These are phyloP conservation scores for Pycnonotus jocosus DNA, from an alignment of 2,113 vertebrate genomes.

Conservation along the genomic window DNA sequence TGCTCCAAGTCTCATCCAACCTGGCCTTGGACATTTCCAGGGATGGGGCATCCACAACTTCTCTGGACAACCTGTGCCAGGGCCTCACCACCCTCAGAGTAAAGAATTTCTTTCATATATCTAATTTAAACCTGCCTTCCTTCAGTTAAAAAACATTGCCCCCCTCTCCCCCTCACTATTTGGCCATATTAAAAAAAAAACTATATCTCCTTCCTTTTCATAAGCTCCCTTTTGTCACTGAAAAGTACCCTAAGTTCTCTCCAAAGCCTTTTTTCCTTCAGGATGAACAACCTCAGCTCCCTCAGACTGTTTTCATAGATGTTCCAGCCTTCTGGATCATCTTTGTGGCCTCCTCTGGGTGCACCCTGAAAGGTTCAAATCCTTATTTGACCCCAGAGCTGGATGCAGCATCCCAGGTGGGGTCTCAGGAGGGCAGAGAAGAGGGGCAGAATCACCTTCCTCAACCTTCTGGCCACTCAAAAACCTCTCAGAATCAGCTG, in stretches of 20 bases:
- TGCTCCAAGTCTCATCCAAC: neutral
- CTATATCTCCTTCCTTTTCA: neutral
- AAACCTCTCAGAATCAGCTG: neutral
- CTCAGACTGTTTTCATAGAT: neutral
- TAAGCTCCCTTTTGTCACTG: neutral
- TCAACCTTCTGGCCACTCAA: neutral
- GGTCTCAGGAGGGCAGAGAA: fast-evolving
- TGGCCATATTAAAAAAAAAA: neutral
- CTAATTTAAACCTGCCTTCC: neutral
- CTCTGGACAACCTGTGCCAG: neutral
- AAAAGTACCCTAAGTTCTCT: neutral
- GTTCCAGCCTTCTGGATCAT: neutral
- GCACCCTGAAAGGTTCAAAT: neutral
- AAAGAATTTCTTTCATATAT: neutral
- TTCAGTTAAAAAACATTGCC: neutral
- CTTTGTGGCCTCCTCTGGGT: neutral
- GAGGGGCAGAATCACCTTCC: neutral
- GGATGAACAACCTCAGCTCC: neutral
- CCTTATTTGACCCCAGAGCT: neutral
- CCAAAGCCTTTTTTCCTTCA: neutral
- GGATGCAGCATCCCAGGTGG: neutral
- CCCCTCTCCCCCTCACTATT: neutral
- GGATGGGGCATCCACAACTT: neutral
- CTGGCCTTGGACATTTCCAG: neutral
- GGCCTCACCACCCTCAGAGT: neutral